Percentiles rank a stretch among this genome's conserved stretches.
Conservation (phyloP, 2,797 vertebrate genomes). For the Florisuga fusca region DNA sequence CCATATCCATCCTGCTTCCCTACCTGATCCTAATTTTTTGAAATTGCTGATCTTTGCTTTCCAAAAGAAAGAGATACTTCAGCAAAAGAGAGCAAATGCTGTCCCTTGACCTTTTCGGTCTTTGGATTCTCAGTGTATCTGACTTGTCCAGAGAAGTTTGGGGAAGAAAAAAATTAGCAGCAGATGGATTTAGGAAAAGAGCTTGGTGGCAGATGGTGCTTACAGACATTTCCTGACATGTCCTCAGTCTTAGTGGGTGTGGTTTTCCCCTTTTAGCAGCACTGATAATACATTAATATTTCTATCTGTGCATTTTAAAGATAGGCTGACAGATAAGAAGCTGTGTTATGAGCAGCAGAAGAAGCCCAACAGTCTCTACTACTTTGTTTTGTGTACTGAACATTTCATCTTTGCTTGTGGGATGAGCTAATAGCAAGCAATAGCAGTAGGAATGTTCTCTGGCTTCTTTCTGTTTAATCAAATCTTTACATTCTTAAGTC, state of each 20-base stretch:
- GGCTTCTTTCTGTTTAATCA: neutral
- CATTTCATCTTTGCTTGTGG: neutral
- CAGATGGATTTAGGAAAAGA: conserved; percentile 43
- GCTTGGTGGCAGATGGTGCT: conserved; percentile 62
- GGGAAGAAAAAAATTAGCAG: neutral
- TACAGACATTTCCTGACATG: neutral
- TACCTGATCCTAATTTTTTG: neutral
- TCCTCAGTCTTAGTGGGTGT: neutral
- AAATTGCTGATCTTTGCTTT: neutral
- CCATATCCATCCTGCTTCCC: neutral
- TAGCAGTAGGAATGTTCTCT: neutral
- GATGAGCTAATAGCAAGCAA: neutral
- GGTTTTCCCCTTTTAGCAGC: neutral
- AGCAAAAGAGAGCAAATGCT: neutral
- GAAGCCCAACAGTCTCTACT: neutral
- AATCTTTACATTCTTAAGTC: neutral
- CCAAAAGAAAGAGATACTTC: neutral
- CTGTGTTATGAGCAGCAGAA: neutral
- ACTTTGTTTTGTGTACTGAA: neutral
- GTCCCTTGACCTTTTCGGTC: neutral
- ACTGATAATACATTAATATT: neutral
- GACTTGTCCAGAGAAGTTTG: neutral
- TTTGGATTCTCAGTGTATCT: neutral
- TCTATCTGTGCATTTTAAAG: neutral
- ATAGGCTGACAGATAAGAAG: neutral